phyloP scores from a whole-genome alignment of 2,888 invertebrate species.

The Amphipyra berbera region DNA sequence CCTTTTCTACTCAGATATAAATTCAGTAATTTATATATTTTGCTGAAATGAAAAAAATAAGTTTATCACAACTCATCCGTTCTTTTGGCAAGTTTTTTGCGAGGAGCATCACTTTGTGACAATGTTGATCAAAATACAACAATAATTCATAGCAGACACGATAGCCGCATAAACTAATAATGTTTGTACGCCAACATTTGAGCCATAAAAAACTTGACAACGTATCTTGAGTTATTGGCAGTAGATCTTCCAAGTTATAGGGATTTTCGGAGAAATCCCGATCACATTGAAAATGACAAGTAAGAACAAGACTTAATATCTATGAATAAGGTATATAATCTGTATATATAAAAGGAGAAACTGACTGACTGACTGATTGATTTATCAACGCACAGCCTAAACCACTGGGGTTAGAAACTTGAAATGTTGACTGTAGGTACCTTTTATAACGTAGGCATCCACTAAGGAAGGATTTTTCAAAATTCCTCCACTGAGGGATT shows the following conservation, averaged over 20 bases:
- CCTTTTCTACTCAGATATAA: slow-evolving; percentile 2
- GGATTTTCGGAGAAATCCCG: slow-evolving; percentile 12
- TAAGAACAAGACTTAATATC: background rate
- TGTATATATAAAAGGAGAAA: too few relatives aligned
- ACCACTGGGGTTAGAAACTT: too few relatives aligned
- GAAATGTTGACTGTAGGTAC: too few relatives aligned
- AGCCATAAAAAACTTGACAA: slow-evolving; percentile 82
- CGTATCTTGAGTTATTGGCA: slow-evolving; percentile 81
- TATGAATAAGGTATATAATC: too few relatives aligned
- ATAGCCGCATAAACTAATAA: slow-evolving; percentile 75
- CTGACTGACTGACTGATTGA: too few relatives aligned
- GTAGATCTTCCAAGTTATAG: slow-evolving; percentile 47
- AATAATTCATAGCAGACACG: slow-evolving; percentile 73
- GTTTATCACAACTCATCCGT: slow-evolving; percentile 16
- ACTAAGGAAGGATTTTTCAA: too few relatives aligned
- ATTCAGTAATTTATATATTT: slow-evolving; percentile 1
- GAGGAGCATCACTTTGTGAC: slow-evolving; percentile 57
- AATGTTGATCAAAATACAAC: slow-evolving; percentile 73
- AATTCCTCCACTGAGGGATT: too few relatives aligned
- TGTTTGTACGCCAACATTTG: slow-evolving; percentile 71
- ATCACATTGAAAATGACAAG: background rate
- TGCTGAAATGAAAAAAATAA: slow-evolving; percentile 13
- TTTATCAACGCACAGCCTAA: too few relatives aligned
- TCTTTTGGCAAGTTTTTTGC: slow-evolving; percentile 55
- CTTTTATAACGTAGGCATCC: too few relatives aligned